Conservation (phyloP, 1,140 invertebrate species). For the Apocrypta bakeri region DNA sequence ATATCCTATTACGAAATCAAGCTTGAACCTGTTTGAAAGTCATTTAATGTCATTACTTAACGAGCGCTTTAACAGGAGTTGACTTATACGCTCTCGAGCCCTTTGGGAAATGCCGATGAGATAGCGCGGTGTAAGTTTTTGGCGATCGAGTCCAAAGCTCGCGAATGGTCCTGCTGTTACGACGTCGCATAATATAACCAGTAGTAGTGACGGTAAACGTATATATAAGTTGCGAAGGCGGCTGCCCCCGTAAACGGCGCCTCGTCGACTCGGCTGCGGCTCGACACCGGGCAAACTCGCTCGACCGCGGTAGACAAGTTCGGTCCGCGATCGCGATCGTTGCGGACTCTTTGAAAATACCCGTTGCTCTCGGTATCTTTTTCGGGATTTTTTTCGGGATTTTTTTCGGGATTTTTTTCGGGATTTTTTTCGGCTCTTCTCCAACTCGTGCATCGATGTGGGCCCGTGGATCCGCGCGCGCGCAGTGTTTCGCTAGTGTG, state of each 20-base stretch:
- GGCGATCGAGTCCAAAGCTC: no score
- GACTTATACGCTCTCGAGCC: background rate
- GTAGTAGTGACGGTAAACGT: no score
- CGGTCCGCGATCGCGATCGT: background rate
- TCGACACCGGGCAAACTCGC: background rate
- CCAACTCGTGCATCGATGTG: no score
- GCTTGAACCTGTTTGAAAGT: background rate
- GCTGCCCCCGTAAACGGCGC: background rate
- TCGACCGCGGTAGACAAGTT: slow-evolving; percentile 12
- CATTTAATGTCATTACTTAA: background rate
- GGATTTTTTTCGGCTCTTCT: background rate
- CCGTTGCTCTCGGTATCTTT: background rate
- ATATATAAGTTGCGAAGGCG: background rate
- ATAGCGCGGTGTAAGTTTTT: no score
- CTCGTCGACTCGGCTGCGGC: background rate
- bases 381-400: background rate
- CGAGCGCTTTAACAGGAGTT: background rate
- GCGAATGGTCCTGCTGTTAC: no score
- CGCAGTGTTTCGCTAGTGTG: no score
- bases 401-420: no score
- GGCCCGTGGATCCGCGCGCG: no score
- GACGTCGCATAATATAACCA: no score
- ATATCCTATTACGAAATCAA: background rate
- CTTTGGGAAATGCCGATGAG: no score
- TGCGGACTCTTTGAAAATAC: background rate